Base-by-base conservation (phyloP, 2,797 vertebrate species). In the Bradypus variegatus region DNA sequence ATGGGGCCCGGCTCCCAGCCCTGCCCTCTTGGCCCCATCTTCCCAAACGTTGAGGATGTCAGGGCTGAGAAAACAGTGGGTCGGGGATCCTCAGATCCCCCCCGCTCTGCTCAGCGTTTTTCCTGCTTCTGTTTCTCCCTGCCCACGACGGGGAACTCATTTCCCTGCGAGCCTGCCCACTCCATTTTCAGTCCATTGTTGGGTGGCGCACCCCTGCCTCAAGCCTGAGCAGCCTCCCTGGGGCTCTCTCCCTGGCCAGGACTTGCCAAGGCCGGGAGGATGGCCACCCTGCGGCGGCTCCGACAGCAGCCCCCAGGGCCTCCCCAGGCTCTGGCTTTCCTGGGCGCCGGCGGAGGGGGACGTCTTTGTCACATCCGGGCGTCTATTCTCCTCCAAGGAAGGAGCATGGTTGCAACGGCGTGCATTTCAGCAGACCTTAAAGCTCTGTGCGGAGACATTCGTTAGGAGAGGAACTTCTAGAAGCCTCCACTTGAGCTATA, bases 131-230 rank as follows among this genome's bases (percentile, higher is more conserved):
- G 12, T 36, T 25, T 80, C 65, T 88, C 21, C n/a, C 87, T 94
- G 89, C 67, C 80, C 1, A 2, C 62, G 94, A 81, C 0, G 6
- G 90, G 27, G 73, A 70, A 80, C 55, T 83, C 86, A 80, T 50
- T 90, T 95, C 93, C 95, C 89, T 0, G 1, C 50, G 87, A 93
- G 84, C 75, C 10, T 0, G 33, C 50, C 36, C 3, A 8, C 31
- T 83, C 93, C 95, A 90, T 93, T 95, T 93, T 89, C 85, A 86
- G 95, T 93, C 93, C 89, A 89, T 94, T 93, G 93, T 89, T 89
- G 94, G 92, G 94, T 92, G 89, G 94, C 4, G 0, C 23, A 6
- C 86, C 72, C 48, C 78, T 0, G 16, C 64, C 77, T 41, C 80
- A 8, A 8, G 85, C 93, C 85, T 73, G 85, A 41, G 90, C 38